Conservation (phyloP, 2,797 vertebrate species). For the Rhyacichthys aspro region DNA sequence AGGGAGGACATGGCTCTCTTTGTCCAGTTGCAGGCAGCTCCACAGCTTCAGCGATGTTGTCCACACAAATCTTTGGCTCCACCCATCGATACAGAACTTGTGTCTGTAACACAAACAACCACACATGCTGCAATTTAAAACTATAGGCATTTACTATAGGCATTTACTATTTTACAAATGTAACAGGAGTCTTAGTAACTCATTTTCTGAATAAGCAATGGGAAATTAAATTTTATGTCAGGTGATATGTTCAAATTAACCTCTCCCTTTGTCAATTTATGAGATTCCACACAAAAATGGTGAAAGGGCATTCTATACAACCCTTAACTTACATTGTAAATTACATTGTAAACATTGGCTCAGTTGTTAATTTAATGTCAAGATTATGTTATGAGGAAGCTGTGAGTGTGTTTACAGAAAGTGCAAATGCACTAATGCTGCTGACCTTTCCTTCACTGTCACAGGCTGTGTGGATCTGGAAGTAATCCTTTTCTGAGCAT, state of each 20-base stretch:
- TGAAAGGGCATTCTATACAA: too few relatives aligned
- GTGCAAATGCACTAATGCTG: slow-evolving; percentile 23
- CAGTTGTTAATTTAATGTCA: neutral
- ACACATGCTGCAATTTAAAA: neutral
- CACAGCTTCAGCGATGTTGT: slow-evolving; percentile 81
- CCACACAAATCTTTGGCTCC: slow-evolving; percentile 93
- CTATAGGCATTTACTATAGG: too few relatives aligned
- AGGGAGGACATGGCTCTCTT: slow-evolving; percentile 92
- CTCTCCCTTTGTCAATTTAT: neutral
- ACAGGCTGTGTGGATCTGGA: slow-evolving; percentile 93
- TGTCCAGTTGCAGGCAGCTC: slow-evolving; percentile 89
- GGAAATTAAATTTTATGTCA: too few relatives aligned
- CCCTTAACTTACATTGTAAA: too few relatives aligned
- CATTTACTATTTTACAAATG: too few relatives aligned
- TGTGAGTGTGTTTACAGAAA: too few relatives aligned
- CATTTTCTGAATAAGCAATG: too few relatives aligned
- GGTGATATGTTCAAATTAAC: too few relatives aligned
- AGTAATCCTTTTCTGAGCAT: slow-evolving; percentile 91
- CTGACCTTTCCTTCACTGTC: slow-evolving; percentile 93
- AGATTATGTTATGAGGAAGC: too few relatives aligned
- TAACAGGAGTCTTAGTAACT: too few relatives aligned
- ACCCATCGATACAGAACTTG: slow-evolving; percentile 94
- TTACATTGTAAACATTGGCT: too few relatives aligned
- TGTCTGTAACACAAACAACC: slow-evolving; percentile 78
- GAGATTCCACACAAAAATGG: too few relatives aligned